Evolutionary conservation across 2,797 vertebrate genomes (phyloP), one percentile per base, ranked within the genome.

Genomic region (Pangasius djambal): DNA sequence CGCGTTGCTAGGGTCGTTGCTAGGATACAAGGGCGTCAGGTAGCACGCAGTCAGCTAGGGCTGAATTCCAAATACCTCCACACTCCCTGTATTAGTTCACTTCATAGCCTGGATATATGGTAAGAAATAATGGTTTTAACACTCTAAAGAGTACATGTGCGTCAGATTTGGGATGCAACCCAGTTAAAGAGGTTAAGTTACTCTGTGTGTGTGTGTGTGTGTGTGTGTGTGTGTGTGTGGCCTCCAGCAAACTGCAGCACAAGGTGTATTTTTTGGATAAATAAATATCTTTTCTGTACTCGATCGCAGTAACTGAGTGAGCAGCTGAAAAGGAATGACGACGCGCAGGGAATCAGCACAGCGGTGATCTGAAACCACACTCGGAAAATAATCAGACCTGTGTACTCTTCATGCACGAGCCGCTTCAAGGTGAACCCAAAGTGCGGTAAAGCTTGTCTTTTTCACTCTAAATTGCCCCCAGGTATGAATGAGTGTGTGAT

Each of bases 1-100:
- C 18, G n/a, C n/a, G 78, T 89, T 86, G 85, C 88, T 83, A 86
- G 85, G 55, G 59, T 34, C 59, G 88, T 89, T 89, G 88, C 88
- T 89, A 83, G 31, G 85, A 52, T 37, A 72, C 52, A 4, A 3
- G 12, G 44, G 78, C 79, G 34, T 44, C 87, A 48, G 37, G 67
- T 61, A 61, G 55, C 75, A 52, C n/a, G 40, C 74, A 12, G 40
- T 16, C 28, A 79, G 9, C 10, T 67, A 1, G 18, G 86, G 74
- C 6, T 61, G 8, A 13, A 48, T 48, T n/a, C 70, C 57, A 63
- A 86, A 50, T 63, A 37, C 4, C 28, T 1, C 15, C 72, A 63
- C 72, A 31, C 16, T 48, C 28, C 70, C 25, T 86, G 6, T 48
- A 6, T 63, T 61, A 13, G 70, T 63, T 5, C 57, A 63, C 85